Conservation (phyloP, 2,113 vertebrate genomes). For the Capreolus pygargus region DNA sequence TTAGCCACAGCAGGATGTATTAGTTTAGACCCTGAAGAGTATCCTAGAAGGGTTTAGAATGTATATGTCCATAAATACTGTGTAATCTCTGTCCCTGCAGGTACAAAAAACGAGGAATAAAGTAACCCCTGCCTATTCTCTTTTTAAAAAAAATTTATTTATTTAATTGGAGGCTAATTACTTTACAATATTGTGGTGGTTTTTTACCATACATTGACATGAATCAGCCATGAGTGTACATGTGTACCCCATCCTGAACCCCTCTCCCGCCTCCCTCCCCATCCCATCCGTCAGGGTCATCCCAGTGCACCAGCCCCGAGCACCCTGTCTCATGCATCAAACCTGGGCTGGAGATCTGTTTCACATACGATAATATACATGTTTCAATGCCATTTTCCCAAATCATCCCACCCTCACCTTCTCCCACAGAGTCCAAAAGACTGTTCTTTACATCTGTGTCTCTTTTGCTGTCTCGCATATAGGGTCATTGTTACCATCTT, state of each 20-base stretch:
- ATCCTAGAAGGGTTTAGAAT: background rate
- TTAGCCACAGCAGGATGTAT: background rate
- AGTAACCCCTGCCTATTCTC: background rate
- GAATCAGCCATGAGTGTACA: background rate
- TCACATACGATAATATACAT: background rate
- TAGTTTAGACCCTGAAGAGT: background rate
- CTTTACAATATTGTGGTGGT: background rate
- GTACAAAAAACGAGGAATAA: background rate
- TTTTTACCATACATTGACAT: background rate
- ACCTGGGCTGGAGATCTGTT: background rate
- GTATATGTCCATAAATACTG: background rate
- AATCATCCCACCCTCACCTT: background rate
- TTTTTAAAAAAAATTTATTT: fast-evolving
- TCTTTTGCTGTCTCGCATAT: background rate
- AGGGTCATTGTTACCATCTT: background rate
- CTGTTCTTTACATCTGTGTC: background rate
- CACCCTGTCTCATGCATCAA: background rate
- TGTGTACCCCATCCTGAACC: background rate
- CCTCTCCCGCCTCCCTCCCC: background rate
- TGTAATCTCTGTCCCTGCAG: background rate
- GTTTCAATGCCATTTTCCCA: background rate
- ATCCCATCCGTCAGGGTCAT: background rate
- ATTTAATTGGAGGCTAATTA: background rate
- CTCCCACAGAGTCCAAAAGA: background rate
- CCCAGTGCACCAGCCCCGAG: background rate